phyloP scores from a whole-genome alignment of 1,140 invertebrate genomes.

The Drosophila oshimai region DNA sequence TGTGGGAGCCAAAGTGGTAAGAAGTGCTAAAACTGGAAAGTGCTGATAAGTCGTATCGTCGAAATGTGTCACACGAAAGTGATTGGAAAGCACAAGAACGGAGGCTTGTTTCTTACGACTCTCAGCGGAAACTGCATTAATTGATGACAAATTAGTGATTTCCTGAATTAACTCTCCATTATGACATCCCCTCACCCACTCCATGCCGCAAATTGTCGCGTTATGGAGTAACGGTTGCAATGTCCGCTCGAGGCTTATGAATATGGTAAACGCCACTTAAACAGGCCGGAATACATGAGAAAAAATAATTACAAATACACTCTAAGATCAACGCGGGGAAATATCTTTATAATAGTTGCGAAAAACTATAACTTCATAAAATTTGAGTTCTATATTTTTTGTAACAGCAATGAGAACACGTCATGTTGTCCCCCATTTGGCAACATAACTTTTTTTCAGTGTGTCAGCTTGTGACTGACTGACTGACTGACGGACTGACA shows the following conservation, averaged over 20 bases:
- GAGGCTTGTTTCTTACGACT: conserved; percentile 7
- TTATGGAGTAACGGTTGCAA: conserved; percentile 58
- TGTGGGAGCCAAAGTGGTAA: conserved; percentile 1
- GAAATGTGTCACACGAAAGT: conserved; percentile 12
- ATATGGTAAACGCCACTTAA: conserved; percentile 56
- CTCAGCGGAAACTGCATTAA: conserved; percentile 53
- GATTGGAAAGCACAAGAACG: neutral
- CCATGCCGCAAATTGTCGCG: conserved; percentile 48
- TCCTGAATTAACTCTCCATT: conserved; percentile 48
- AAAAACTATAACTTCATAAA: neutral
- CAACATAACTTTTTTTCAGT: conserved; percentile 22
- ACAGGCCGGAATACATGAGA: neutral
- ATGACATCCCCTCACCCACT: conserved; percentile 2
- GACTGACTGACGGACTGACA: conserved; percentile 45
- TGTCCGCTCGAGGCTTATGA: conserved; percentile 60
- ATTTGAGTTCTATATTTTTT: no score
- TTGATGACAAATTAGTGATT: conserved; percentile 66
- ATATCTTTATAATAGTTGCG: neutral
- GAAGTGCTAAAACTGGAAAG: conserved; percentile 6
- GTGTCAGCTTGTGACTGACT: conserved; percentile 24
- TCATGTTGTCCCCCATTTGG: conserved; percentile 6
- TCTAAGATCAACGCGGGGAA: neutral
- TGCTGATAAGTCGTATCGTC: conserved; percentile 11
- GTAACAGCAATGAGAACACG: neutral
- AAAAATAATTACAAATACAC: neutral